Conservation (phyloP, 37 sponge, comb jelly and placozoan genomes). For the Lycopodina hypogea region DNA sequence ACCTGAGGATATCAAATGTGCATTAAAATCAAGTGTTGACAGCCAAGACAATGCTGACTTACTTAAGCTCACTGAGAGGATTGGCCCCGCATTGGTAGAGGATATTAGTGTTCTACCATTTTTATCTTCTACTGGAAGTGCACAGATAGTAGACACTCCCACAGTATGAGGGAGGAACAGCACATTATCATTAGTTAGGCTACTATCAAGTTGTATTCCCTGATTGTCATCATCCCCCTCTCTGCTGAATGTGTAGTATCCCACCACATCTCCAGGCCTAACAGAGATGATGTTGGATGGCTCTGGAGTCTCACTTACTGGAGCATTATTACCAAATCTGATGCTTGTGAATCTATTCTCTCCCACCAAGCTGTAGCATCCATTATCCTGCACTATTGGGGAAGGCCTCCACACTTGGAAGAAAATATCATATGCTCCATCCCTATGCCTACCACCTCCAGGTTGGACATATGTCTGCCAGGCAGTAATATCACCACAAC, state of each 20-base stretch:
- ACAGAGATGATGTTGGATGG: neutral
- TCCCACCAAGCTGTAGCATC: slow-evolving; percentile 14
- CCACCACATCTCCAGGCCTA: slow-evolving; percentile 17
- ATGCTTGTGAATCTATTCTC: neutral
- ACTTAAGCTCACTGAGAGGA: neutral
- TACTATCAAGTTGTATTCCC: neutral
- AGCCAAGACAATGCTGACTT: neutral
- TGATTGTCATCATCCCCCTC: neutral
- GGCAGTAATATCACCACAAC: slow-evolving; percentile 28
- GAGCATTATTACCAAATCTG: neutral
- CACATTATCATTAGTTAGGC: neutral
- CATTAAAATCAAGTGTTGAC: too few species aligned
- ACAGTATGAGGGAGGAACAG: neutral
- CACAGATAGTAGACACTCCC: neutral
- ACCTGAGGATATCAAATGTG: too few species aligned
- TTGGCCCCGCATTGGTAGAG: slow-evolving; percentile 5
- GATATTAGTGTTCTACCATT: neutral
- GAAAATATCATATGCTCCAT: neutral
- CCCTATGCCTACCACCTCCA: slow-evolving; percentile 2
- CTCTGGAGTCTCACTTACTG: neutral
- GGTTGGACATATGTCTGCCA: slow-evolving; percentile 27
- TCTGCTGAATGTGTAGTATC: neutral
- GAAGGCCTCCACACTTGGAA: slow-evolving; percentile 36
- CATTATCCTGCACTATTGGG: slow-evolving; percentile 3
- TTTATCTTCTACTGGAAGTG: neutral